These are phyloP conservation scores for Macropodus opercularis DNA, from an alignment of 2,797 vertebrate species.

Conservation along the genomic window DNA sequence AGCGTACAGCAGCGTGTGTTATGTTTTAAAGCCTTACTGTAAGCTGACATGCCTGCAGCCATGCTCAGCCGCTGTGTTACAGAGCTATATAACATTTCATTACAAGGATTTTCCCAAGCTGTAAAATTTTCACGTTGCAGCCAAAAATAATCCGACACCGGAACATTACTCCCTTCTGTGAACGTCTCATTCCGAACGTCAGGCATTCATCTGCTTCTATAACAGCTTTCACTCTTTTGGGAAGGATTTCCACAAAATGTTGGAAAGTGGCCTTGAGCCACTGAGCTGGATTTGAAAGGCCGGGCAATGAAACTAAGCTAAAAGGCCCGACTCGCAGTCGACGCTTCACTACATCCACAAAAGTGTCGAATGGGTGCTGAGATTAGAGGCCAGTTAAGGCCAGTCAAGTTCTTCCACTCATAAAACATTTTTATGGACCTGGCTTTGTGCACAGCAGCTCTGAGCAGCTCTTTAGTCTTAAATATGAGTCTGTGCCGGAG, in stretches of 20 bases:
- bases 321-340: not conserved
- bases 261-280: not conserved
- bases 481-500: no score
- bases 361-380: not conserved
- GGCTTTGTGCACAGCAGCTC: not conserved
- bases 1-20: not conserved
- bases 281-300: not conserved
- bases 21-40: not conserved
- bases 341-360: not conserved
- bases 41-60: not conserved
- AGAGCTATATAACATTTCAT: not conserved
- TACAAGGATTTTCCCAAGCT: not conserved
- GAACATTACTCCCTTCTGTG: not conserved
- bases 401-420: not conserved
- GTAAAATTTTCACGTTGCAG: not conserved
- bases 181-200: not conserved
- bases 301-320: not conserved
- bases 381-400: not conserved
- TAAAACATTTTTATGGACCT: slow-evolving; percentile 3
- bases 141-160: not conserved
- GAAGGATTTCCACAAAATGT: not conserved
- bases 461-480: not conserved
- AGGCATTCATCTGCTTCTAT: not conserved
- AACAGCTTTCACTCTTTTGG: not conserved
- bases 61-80: not conserved